Conservation (phyloP, 2,888 invertebrate genomes). For the Cheiracanthium punctorium region DNA sequence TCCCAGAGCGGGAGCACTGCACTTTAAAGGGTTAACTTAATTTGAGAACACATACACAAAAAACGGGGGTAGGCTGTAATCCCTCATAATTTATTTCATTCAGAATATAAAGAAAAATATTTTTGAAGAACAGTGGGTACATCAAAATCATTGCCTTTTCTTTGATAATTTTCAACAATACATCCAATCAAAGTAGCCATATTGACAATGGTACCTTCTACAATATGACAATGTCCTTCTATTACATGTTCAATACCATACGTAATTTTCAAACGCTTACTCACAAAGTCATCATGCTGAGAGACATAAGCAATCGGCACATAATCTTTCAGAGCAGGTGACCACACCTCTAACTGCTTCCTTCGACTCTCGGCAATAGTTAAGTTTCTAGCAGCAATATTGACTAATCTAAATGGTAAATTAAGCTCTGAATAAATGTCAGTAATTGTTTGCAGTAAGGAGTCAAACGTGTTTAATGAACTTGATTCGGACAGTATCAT, state of each 20-base stretch:
- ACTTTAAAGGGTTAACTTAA: no score
- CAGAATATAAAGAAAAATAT: not conserved
- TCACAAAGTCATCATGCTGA: conserved; percentile 84
- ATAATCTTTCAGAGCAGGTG: conserved; percentile 81
- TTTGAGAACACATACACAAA: no score
- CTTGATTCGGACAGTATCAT: not conserved
- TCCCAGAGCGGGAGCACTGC: no score
- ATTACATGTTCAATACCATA: conserved; percentile 73
- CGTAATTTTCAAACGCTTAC: conserved; percentile 85
- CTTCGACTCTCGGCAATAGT: conserved; percentile 82
- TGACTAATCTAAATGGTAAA: conserved; percentile 82
- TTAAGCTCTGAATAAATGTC: conserved; percentile 82
- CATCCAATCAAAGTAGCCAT: conserved; percentile 86
- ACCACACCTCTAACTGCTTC: conserved; percentile 85
- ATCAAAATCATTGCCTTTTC: conserved; percentile 6
- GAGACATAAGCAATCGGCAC: conserved; percentile 86
- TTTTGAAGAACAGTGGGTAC: conserved; percentile 18
- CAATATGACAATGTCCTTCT: conserved; percentile 77
- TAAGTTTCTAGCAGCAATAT: conserved; percentile 81
- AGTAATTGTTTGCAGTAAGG: conserved; percentile 79
- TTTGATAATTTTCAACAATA: conserved; percentile 79
- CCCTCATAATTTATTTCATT: no score
- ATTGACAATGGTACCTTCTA: conserved; percentile 85
- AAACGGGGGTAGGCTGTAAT: no score
- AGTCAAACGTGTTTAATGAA: conserved; percentile 78